Evolutionary conservation across 1,140 invertebrate species (phyloP).

Genomic region (Drosophila tristis): DNA sequence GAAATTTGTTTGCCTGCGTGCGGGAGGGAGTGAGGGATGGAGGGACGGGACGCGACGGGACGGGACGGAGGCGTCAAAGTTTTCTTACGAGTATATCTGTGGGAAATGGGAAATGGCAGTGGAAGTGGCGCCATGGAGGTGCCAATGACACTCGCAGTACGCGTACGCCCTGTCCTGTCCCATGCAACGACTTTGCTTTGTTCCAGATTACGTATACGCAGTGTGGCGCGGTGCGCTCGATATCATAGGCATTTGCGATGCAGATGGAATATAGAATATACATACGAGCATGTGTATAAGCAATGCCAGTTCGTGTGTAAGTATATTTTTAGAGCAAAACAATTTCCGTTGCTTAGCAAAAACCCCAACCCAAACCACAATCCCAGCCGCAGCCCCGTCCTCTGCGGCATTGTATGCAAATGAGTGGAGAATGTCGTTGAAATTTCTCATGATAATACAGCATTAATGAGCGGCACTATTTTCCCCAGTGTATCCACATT

Average conservation of each 20-base stretch:
- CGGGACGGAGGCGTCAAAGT: conserved; percentile 31
- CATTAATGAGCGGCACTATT: conserved; percentile 49
- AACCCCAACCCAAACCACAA: not conserved
- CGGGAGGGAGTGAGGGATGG: too few relatives aligned
- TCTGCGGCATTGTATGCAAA: conserved; percentile 46
- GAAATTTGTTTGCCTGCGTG: conserved; percentile 32
- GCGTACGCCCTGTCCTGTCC: conserved; percentile 27
- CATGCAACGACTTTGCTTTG: not conserved
- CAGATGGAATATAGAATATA: conserved; percentile 11
- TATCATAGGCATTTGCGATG: conserved; percentile 36
- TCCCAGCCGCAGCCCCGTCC: not conserved
- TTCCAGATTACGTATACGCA: conserved; percentile 32
- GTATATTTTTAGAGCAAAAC: conserved; percentile 37
- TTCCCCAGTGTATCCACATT: not conserved
- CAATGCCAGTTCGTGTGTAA: too few relatives aligned
- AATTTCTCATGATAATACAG: conserved; percentile 49
- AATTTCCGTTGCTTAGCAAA: conserved; percentile 51
- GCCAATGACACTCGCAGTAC: conserved; percentile 33
- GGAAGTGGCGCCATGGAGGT: not conserved
- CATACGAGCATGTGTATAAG: too few relatives aligned
- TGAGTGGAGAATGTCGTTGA: conserved; percentile 14
- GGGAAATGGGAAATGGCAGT: not conserved
- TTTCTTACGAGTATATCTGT: conserved; percentile 27
- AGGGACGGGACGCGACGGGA: too few relatives aligned
- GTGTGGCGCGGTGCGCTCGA: conserved; percentile 14